These are phyloP conservation scores for Teinopalpus imperialis DNA, from an alignment of 2,888 invertebrate genomes.

Conservation along the genomic window DNA sequence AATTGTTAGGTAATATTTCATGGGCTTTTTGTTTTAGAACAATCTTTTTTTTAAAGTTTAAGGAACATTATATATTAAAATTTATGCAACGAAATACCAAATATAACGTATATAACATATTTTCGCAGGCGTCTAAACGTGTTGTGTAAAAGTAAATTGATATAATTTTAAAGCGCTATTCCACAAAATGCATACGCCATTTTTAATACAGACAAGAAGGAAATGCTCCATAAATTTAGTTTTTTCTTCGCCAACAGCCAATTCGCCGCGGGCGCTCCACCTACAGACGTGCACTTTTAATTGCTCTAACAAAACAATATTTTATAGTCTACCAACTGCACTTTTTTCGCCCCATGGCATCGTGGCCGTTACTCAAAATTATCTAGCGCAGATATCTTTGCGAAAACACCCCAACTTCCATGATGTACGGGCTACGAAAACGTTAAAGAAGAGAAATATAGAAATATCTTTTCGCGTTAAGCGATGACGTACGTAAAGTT, in stretches of 20 bases:
- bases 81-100: too few relatives aligned
- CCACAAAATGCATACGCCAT: slow-evolving; percentile 10
- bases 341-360: slow-evolving; percentile 55
- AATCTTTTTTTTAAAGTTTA: too few relatives aligned
- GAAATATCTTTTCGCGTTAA: slow-evolving; percentile 2
- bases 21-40: too few relatives aligned
- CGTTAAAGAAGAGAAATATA: slow-evolving; percentile 45
- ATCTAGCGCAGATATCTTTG: slow-evolving; percentile 73
- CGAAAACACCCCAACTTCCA: slow-evolving; percentile 46
- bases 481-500: not conserved
- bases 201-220: slow-evolving; percentile 22
- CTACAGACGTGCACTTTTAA: slow-evolving; percentile 56
- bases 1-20: too few relatives aligned
- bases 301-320: slow-evolving; percentile 71
- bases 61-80: too few relatives aligned
- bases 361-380: slow-evolving; percentile 74
- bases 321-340: slow-evolving; percentile 64
- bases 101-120: too few relatives aligned
- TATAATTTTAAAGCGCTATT: slow-evolving; percentile 2
- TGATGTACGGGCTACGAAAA: slow-evolving; percentile 64
- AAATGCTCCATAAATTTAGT: slow-evolving; percentile 26
- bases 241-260: slow-evolving; percentile 29
- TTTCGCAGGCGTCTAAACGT: too few relatives aligned
- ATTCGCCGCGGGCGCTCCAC: slow-evolving; percentile 31
- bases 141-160: too few relatives aligned